Evolutionary conservation across 2,113 vertebrate species (phyloP), one percentile per base, ranked within the genome.

Genomic region (Okapia johnstoni): DNA sequence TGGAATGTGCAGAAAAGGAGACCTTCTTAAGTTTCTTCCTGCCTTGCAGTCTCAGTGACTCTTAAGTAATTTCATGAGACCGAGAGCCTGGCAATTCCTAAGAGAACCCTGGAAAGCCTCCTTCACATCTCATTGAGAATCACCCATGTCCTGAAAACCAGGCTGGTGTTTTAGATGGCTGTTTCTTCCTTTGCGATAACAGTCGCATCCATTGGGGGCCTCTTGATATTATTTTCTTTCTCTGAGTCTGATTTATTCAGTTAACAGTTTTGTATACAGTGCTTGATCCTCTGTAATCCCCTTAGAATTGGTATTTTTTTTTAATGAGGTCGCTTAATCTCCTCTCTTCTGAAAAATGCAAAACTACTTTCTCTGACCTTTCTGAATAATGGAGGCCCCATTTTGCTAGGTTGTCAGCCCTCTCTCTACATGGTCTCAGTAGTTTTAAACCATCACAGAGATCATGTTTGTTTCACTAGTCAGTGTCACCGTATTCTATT

Each of bases 281-380:
- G 13, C 61, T 88, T 84, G 33, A 79, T 94, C 70, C 73, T 85
- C 77, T 84, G 25, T 79, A 96, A 93, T 93, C 87, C 96, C 94
- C 33, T 97, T 89, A 58, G 88, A 84, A 92, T 76, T 93, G 87
- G 7, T 84, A 13, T 88, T 57, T 73, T 77, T 94, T 76, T 88
- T 90, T 84, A 40, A 91, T 85, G 60, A 92, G 16, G 77, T 70
- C 55, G 23, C 40, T 43, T 79, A 55, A 43, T 96, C 43, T 83
- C 81, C 40, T 89, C 66, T 81, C 81, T 94, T 66, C 54, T 63
- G 70, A 84, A 96, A 94, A 94, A 86, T 63, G 40, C 92, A 85
- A 86, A 89, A 60, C 77, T 80, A 23, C 33, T 66, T 55, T 55
- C 60, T 73, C 50, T 87, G 92, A 43, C 58, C 80, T 92, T 77